Conservation (phyloP, 2,888 invertebrate species). For the Deroplatys truncata region DNA sequence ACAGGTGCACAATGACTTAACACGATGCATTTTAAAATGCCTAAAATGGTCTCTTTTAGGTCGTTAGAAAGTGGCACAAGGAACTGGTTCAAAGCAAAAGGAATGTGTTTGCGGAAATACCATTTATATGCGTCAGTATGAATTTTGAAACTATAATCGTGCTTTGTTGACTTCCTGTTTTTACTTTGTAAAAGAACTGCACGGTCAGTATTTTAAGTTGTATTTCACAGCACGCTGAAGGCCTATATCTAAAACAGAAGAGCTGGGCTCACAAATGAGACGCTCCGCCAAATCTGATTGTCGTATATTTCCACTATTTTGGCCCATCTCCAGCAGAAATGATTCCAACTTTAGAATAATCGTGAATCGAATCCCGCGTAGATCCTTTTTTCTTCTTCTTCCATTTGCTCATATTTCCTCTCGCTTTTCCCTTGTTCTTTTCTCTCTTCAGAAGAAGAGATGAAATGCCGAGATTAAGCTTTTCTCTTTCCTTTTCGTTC, state of each 20-base stretch:
- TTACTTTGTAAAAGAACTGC: background rate
- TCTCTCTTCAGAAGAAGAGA: too few relatives aligned
- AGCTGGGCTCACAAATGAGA: too few relatives aligned
- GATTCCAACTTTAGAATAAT: background rate
- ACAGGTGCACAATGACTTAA: background rate
- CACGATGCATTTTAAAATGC: background rate
- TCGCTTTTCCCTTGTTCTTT: too few relatives aligned
- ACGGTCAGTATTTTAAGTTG: background rate
- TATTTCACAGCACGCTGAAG: background rate
- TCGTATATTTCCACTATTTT: background rate
- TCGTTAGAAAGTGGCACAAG: background rate
- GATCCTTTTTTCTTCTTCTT: too few relatives aligned
- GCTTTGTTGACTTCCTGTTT: background rate
- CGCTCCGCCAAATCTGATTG: background rate
- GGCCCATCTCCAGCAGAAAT: background rate
- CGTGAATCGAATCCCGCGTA: too few relatives aligned
- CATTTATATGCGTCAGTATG: background rate
- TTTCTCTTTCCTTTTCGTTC: too few relatives aligned
- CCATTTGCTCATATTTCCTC: too few relatives aligned
- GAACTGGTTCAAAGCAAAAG: background rate
- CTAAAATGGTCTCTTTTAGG: background rate
- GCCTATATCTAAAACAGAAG: background rate
- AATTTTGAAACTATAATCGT: background rate
- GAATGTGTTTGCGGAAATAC: background rate
- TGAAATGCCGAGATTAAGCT: too few relatives aligned